Conservation (phyloP, 1,140 invertebrate species). For the Bombus consobrinus region DNA sequence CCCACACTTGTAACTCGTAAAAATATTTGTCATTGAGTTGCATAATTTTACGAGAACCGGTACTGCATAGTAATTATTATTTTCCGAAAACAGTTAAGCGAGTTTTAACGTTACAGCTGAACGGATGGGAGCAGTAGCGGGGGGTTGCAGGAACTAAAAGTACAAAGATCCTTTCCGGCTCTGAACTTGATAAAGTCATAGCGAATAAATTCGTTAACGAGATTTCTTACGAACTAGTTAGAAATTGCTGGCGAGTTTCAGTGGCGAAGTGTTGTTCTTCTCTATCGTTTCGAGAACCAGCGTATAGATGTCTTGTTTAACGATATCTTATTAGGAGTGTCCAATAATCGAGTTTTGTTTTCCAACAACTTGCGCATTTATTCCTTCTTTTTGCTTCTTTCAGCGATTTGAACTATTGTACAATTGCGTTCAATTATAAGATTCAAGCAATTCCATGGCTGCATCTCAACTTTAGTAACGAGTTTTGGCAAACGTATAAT, state of each 20-base stretch:
- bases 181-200: slow-evolving; percentile 53
- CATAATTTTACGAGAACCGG: too few relatives aligned
- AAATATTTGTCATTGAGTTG: too few relatives aligned
- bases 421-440: too few relatives aligned
- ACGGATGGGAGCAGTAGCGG: background rate
- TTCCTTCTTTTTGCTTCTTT: background rate
- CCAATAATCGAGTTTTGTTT: slow-evolving; percentile 24
- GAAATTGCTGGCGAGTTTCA: slow-evolving; percentile 42
- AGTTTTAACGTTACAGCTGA: slow-evolving; percentile 25
- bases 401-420: background rate
- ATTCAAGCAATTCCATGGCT: too few relatives aligned
- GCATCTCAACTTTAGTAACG: too few relatives aligned
- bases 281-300: slow-evolving; percentile 16
- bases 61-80: background rate
- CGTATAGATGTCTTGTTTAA: slow-evolving; percentile 28
- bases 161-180: slow-evolving; percentile 3
- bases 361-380: too few relatives aligned
- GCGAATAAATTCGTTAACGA: slow-evolving; percentile 60
- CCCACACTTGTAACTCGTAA: too few relatives aligned
- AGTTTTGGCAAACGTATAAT: too few relatives aligned
- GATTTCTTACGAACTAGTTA: slow-evolving; percentile 58
- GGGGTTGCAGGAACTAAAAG: slow-evolving; percentile 18
- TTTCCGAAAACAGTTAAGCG: background rate
- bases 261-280: slow-evolving; percentile 33
- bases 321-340: background rate